Percentiles rank a stretch among this genome's conserved stretches.
Evolutionary conservation across 2,888 invertebrate species (phyloP).

Genomic region (Trypoxylon attenuatum): DNA sequence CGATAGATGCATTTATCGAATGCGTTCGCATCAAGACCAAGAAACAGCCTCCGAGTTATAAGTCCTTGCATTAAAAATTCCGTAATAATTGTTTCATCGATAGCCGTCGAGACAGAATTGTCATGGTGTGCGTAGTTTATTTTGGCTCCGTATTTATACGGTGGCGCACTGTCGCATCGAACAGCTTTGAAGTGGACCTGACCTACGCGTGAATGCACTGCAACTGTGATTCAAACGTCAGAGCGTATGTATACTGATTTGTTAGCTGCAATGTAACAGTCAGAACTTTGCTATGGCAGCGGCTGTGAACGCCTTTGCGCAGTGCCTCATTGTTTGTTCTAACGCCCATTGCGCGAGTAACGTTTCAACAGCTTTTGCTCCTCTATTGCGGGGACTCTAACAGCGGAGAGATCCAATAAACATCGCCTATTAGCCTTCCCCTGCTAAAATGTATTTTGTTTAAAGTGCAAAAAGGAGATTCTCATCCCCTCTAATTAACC

Average conservation of each 20-base stretch:
- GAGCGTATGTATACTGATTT: slow-evolving; percentile 23
- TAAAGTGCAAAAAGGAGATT: too few species aligned
- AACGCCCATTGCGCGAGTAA: too few species aligned
- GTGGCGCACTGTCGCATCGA: too few species aligned
- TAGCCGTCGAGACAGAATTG: not conserved
- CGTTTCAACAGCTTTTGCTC: too few species aligned
- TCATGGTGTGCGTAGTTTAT: too few species aligned
- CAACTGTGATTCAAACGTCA: slow-evolving; percentile 7
- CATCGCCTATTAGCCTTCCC: too few species aligned
- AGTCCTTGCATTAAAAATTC: slow-evolving; percentile 2
- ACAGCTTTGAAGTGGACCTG: slow-evolving; percentile 10
- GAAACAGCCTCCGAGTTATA: slow-evolving; percentile 17
- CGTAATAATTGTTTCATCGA: slow-evolving; percentile 36
- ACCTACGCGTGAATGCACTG: slow-evolving; percentile 8
- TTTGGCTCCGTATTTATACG: too few species aligned
- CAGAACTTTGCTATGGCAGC: not conserved
- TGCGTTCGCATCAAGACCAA: slow-evolving; percentile 27
- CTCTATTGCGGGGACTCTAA: too few species aligned
- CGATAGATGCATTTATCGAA: too few species aligned
- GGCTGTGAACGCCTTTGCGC: not conserved
- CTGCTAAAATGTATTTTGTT: too few species aligned
- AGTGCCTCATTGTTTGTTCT: not conserved
- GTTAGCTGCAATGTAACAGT: slow-evolving; percentile 11
- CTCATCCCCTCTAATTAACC: too few species aligned
- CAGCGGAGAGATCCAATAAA: too few species aligned